These are phyloP conservation scores for Drosophila planitibia DNA, from an alignment of 2,888 invertebrate species.

Conservation along the genomic window DNA sequence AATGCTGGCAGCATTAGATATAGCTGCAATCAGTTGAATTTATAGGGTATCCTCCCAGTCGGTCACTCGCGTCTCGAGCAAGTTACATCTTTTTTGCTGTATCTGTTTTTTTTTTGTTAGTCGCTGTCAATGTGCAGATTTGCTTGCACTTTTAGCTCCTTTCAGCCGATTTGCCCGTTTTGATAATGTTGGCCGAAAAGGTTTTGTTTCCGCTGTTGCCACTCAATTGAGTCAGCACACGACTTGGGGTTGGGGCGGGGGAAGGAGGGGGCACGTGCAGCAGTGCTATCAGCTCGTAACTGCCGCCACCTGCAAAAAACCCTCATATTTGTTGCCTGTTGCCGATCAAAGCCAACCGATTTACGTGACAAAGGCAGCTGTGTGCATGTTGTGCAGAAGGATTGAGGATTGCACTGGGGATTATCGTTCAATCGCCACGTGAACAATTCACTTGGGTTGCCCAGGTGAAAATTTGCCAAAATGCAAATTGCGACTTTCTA, in stretches of 20 bases:
- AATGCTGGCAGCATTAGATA: not conserved
- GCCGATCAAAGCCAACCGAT: conserved; percentile 39
- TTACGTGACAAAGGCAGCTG: conserved; percentile 63
- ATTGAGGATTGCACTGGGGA: conserved; percentile 22
- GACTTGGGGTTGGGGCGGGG: not conserved
- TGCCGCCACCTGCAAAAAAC: conserved; percentile 42
- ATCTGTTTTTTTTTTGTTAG: conserved; percentile 4
- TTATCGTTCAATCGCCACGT: conserved; percentile 78
- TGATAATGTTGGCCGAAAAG: conserved; percentile 34
- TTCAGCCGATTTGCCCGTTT: conserved; percentile 11
- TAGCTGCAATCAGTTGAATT: not conserved
- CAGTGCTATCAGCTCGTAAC: conserved; percentile 42
- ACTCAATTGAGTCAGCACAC: conserved; percentile 59
- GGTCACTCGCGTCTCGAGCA: not conserved
- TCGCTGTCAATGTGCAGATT: conserved; percentile 33
- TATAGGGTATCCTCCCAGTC: conserved; percentile 8
- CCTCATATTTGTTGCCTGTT: conserved; percentile 64
- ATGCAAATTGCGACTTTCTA: conserved; percentile 54
- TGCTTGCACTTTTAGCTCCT: conserved; percentile 17
- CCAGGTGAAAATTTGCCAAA: conserved; percentile 51
- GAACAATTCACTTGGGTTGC: conserved; percentile 36
- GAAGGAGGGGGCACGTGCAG: conserved; percentile 26
- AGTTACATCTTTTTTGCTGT: not conserved
- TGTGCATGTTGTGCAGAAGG: not conserved
- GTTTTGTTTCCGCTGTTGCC: conserved; percentile 54